phyloP scores from a whole-genome alignment of 1,140 invertebrate genomes.

The Temnothorax curvispinosus region DNA sequence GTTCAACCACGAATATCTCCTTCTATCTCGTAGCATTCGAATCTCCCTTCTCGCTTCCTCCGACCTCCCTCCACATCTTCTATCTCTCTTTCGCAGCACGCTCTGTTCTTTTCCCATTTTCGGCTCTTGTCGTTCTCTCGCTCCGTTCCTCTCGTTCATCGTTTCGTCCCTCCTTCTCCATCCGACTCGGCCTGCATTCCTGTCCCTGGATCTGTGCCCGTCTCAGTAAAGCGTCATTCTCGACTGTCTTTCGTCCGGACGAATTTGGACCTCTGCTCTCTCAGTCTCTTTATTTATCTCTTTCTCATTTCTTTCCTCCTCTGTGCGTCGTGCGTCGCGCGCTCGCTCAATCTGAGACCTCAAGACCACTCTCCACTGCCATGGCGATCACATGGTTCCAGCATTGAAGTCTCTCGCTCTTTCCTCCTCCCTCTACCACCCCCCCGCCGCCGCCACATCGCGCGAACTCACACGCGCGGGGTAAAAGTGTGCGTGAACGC shows the following conservation, averaged over 20 bases:
- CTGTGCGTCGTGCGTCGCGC: not conserved
- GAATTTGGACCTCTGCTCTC: constrained; percentile 42
- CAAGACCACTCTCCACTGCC: constrained; percentile 58
- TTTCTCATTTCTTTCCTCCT: not conserved
- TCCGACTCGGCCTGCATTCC: constrained; percentile 46
- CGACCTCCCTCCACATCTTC: not conserved
- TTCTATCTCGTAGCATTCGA: constrained; percentile 11
- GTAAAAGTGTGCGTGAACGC: not conserved
- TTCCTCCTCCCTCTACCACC: not conserved
- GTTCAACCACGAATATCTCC: constrained; percentile 44
- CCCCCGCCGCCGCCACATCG: not conserved
- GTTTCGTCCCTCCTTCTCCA: not conserved
- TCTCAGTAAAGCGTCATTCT: constrained; percentile 32
- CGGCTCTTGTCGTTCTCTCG: not conserved
- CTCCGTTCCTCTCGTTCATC: not conserved
- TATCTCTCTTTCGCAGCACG: constrained; percentile 3
- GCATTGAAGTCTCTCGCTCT: constrained; percentile 70
- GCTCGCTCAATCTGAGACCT: not conserved
- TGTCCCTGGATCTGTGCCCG: constrained; percentile 28
- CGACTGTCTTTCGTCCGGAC: constrained; percentile 28
- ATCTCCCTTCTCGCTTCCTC: constrained; percentile 6
- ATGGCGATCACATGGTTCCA: constrained; percentile 59
- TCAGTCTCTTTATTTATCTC: not conserved
- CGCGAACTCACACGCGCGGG: constrained; percentile 19
- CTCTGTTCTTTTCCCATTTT: constrained; percentile 39